These are phyloP conservation scores for Spodoptera litura DNA, from an alignment of 1,140 invertebrate genomes.

Conservation along the genomic window DNA sequence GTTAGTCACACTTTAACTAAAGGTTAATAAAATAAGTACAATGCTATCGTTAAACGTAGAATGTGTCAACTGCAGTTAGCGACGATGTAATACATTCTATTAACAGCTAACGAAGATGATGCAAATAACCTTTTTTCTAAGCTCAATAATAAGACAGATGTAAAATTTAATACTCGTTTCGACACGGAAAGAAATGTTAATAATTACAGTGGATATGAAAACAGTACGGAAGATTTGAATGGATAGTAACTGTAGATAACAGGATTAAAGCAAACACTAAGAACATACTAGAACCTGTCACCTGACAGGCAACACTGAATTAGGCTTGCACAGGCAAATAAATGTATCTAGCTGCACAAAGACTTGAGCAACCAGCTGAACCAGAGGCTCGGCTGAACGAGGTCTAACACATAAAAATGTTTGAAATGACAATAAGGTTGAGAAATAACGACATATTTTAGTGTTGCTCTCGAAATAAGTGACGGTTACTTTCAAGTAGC, in stretches of 20 bases:
- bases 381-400: constrained; percentile 6
- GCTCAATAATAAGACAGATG: no score
- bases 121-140: no score
- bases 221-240: no score
- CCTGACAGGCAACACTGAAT: background rate
- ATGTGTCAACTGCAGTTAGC: no score
- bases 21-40: constrained; percentile 4
- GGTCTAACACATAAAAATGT: constrained; percentile 11
- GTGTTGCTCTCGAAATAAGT: constrained; percentile 21
- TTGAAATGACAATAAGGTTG: constrained; percentile 26
- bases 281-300: background rate
- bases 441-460: constrained; percentile 28
- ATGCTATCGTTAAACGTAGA: no score
- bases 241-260: no score
- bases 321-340: background rate
- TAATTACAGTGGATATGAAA: background rate
- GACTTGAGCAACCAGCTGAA: background rate
- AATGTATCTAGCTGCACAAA: background rate
- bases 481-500: constrained; percentile 6
- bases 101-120: background rate
- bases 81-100: background rate
- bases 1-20: constrained; percentile 5
- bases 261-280: background rate
- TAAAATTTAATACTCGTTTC: no score
- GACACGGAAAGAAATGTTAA: background rate